phyloP scores from a whole-genome alignment of 2,797 vertebrate genomes.

The Propithecus perrieri region DNA sequence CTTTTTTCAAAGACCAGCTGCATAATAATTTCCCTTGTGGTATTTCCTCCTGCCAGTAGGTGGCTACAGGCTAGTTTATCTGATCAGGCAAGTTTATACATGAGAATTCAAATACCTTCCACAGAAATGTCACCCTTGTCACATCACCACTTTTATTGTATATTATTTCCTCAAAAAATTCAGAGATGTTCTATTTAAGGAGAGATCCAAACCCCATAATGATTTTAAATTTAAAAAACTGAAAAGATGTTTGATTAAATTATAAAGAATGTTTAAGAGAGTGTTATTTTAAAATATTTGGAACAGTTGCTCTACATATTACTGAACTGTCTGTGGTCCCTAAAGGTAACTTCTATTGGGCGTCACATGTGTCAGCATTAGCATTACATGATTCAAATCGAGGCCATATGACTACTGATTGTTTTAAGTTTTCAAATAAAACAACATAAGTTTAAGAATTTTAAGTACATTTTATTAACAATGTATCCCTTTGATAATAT shows the following conservation, averaged over 20 bases:
- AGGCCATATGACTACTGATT: neutral
- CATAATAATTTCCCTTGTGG: neutral
- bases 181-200: neutral
- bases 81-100: neutral
- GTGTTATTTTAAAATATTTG: constrained; percentile 7
- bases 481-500: constrained; percentile 97
- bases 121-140: neutral
- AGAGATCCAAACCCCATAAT: neutral
- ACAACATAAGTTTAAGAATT: constrained; percentile 76
- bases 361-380: neutral
- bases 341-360: neutral
- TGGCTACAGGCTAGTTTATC: neutral
- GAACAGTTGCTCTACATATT: neutral
- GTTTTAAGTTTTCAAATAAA: constrained; percentile 59
- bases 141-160: neutral
- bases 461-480: constrained; percentile 96
- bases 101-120: neutral
- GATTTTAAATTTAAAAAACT: neutral
- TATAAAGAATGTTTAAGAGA: neutral
- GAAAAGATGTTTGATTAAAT: constrained; percentile 24
- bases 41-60: neutral
- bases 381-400: neutral
- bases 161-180: neutral
- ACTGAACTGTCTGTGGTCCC: neutral
- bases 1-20: neutral